A percentile compares a stretch with the other conserved stretches of the same genome.
These are phyloP conservation scores for Geothlypis trichas DNA, from an alignment of 2,113 vertebrate species.

Conservation along the genomic window DNA sequence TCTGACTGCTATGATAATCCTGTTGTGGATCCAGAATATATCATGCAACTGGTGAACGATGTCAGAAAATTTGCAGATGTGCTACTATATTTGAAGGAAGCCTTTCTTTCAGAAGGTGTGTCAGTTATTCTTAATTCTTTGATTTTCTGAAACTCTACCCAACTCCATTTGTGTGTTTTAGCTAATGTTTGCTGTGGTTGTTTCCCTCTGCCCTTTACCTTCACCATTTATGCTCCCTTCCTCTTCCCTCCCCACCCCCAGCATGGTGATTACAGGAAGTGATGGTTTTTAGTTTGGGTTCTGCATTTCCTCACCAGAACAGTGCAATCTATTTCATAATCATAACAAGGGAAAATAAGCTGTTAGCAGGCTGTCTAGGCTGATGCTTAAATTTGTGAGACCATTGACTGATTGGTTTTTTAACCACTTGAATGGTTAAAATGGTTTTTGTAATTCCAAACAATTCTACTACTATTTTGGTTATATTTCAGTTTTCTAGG, in stretches of 20 bases:
- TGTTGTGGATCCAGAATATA: slow-evolving; percentile 87
- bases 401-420: background rate
- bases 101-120: slow-evolving; percentile 87
- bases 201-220: background rate
- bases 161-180: background rate
- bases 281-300: slow-evolving; percentile 14
- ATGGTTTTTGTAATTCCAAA: background rate
- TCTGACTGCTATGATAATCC: slow-evolving; percentile 76
- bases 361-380: background rate
- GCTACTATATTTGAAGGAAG: slow-evolving; percentile 91
- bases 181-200: background rate
- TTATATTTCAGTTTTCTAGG: background rate
- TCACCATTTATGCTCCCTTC: background rate
- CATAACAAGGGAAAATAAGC: background rate
- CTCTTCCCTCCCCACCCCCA: background rate
- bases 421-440: background rate
- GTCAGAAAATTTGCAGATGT: slow-evolving; percentile 93
- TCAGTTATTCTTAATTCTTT: slow-evolving; percentile 15
- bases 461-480: background rate
- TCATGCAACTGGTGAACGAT: slow-evolving; percentile 93
- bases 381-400: background rate
- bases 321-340: slow-evolving; percentile 54
- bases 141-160: background rate
- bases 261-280: slow-evolving; percentile 28
- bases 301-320: slow-evolving; percentile 41